Conservation (phyloP, 2,888 invertebrate species). For the Hirtodrosophila duncani region DNA sequence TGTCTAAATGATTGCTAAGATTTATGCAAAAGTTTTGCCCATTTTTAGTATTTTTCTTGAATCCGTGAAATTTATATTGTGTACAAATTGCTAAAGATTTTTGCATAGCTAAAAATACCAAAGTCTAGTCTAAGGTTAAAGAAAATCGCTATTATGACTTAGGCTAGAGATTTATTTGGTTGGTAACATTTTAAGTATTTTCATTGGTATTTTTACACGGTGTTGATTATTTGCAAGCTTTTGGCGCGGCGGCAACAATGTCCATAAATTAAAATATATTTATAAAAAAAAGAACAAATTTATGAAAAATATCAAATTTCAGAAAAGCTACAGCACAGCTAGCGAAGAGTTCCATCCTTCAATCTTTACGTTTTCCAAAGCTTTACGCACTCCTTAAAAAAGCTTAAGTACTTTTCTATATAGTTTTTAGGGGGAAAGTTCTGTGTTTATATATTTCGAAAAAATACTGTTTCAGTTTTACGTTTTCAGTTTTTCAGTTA, state of each 20-base stretch:
- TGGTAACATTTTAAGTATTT: background rate
- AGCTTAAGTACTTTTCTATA: slow-evolving; percentile 10
- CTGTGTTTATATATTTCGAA: slow-evolving; percentile 12
- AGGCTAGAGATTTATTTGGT: slow-evolving; percentile 31
- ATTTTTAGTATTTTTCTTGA: background rate
- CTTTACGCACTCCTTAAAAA: slow-evolving; percentile 8
- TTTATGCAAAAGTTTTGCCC: slow-evolving; percentile 25
- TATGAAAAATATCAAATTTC: slow-evolving; percentile 19
- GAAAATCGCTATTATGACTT: slow-evolving; percentile 42
- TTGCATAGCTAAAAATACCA: slow-evolving; percentile 34
- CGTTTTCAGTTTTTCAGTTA: slow-evolving; percentile 4
- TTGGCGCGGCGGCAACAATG: slow-evolving; percentile 74
- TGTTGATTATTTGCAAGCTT: slow-evolving; percentile 46
- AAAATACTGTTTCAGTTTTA: slow-evolving; percentile 40
- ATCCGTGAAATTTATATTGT: slow-evolving; percentile 1
- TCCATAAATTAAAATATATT: slow-evolving; percentile 38
- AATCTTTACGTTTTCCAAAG: slow-evolving; percentile 24
- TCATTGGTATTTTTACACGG: slow-evolving; percentile 36
- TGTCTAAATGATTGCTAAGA: slow-evolving; percentile 38
- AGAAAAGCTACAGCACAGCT: slow-evolving; percentile 43
- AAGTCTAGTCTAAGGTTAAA: slow-evolving; percentile 50
- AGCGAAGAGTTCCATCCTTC: slow-evolving; percentile 36
- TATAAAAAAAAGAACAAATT: slow-evolving; percentile 10
- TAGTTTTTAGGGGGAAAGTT: slow-evolving; percentile 14
- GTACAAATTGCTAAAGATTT: slow-evolving; percentile 1